phyloP scores from a whole-genome alignment of 92 coral and sea anemone genomes.

The Epizoanthus illoricatus region DNA sequence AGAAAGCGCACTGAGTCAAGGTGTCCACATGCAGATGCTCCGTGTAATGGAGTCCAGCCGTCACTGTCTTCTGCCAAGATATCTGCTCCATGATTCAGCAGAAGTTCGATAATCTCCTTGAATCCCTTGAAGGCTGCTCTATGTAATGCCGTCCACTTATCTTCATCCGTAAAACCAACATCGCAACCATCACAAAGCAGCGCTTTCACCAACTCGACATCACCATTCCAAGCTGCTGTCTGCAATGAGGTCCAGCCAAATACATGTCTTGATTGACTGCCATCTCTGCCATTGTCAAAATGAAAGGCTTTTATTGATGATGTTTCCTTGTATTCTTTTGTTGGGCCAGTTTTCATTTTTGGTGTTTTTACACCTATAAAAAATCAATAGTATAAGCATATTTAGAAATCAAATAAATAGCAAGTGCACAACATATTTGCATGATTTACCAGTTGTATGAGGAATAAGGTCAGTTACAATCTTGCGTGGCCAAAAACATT shows the following conservation, averaged over 20 bases:
- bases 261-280: background rate
- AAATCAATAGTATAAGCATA: too few relatives aligned
- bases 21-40: conserved; percentile 13
- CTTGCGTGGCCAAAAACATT: too few relatives aligned
- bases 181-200: conserved; percentile 2
- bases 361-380: too few relatives aligned
- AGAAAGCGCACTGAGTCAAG: background rate
- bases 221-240: conserved; percentile 2
- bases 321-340: too few relatives aligned
- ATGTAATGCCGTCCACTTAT: conserved; percentile 8
- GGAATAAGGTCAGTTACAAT: too few relatives aligned
- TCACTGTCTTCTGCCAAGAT: conserved; percentile 4
- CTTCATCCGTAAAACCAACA: background rate
- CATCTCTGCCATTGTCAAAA: background rate
- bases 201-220: background rate
- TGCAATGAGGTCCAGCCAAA: background rate
- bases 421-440: too few relatives aligned
- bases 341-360: too few relatives aligned
- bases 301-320: too few relatives aligned
- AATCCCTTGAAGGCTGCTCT: conserved; percentile 9
- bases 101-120: conserved; percentile 8
- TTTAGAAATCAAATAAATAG: too few relatives aligned
- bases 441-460: too few relatives aligned
- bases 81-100: background rate
- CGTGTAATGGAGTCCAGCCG: conserved; percentile 14